A percentile compares a stretch with the other conserved stretches of the same genome.
Evolutionary conservation across 2,888 invertebrate genomes (phyloP).

Genomic region (Hemistola chrysoprasaria): DNA sequence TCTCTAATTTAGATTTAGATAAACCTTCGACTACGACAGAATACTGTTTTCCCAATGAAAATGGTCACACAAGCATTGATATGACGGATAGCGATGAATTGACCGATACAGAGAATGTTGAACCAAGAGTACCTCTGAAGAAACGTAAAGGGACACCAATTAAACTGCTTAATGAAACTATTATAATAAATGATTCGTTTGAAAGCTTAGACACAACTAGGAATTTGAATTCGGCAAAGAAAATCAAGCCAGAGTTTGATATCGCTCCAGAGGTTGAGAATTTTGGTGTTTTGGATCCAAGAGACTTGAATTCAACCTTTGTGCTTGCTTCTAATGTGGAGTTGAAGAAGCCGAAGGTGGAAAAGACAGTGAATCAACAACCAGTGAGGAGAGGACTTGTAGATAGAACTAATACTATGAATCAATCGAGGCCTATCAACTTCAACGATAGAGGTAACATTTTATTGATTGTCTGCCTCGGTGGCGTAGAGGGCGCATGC

Average conservation of each 20-base stretch:
- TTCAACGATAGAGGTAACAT: conserved; percentile 59
- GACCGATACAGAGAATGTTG: conserved; percentile 58
- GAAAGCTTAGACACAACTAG: conserved; percentile 57
- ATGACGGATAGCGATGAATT: conserved; percentile 64
- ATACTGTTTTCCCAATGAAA: conserved; percentile 35
- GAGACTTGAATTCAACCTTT: conserved; percentile 72
- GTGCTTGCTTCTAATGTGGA: conserved; percentile 64
- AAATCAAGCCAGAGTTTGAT: conserved; percentile 53
- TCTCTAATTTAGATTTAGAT: conserved; percentile 55
- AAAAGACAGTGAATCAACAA: conserved; percentile 37
- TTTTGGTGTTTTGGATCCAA: conserved; percentile 50
- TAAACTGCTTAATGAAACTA: conserved; percentile 63
- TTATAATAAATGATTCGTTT: conserved; percentile 69
- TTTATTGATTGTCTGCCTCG: too few relatives aligned
- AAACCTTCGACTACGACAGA: conserved; percentile 50
- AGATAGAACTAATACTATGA: conserved; percentile 63
- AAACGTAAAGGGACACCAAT: conserved; percentile 72
- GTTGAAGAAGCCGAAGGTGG: conserved; percentile 44
- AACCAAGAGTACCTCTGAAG: conserved; percentile 39
- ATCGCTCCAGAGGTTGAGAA: conserved; percentile 50
- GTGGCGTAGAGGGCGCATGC: too few relatives aligned
- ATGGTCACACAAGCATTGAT: conserved; percentile 44
- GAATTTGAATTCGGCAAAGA: conserved; percentile 62
- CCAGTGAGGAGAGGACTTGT: conserved; percentile 52
- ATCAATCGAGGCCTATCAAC: conserved; percentile 42